phyloP scores from a whole-genome alignment of 2,888 invertebrate species.

The Ferrisia virgata region DNA sequence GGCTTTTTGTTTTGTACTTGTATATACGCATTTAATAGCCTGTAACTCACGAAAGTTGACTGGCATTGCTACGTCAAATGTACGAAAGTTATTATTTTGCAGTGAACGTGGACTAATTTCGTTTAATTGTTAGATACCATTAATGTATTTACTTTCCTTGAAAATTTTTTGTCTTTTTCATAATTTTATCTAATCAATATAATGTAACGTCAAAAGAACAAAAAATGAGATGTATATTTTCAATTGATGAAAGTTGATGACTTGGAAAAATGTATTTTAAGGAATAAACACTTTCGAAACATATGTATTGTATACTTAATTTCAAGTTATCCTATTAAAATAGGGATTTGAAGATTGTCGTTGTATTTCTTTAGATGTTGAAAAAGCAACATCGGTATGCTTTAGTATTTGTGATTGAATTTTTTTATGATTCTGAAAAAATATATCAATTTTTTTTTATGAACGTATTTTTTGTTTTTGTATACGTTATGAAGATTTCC shows the following conservation, averaged over 20 bases:
- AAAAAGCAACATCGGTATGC: too few relatives aligned
- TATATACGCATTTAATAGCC: not conserved
- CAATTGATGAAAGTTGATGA: not conserved
- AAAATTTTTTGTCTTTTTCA: not conserved
- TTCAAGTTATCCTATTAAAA: too few relatives aligned
- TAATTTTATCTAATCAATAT: not conserved
- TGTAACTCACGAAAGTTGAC: not conserved
- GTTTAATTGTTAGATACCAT: not conserved
- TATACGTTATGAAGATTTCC: too few relatives aligned
- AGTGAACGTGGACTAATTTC: not conserved
- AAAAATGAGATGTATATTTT: not conserved
- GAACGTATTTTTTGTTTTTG: too few relatives aligned
- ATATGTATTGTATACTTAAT: not conserved
- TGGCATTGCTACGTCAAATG: not conserved
- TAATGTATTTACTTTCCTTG: not conserved
- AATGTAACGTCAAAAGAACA: not conserved
- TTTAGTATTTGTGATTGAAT: too few relatives aligned
- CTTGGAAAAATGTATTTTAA: not conserved
- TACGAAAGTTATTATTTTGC: not conserved
- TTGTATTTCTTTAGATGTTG: too few relatives aligned
- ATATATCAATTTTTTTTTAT: too few relatives aligned
- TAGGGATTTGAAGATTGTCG: too few relatives aligned
- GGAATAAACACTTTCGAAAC: not conserved
- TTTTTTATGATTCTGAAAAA: too few relatives aligned
- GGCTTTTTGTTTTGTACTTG: not conserved